These are phyloP conservation scores for Xenopus petersii DNA, from an alignment of 2,797 vertebrate genomes.

Conservation along the genomic window DNA sequence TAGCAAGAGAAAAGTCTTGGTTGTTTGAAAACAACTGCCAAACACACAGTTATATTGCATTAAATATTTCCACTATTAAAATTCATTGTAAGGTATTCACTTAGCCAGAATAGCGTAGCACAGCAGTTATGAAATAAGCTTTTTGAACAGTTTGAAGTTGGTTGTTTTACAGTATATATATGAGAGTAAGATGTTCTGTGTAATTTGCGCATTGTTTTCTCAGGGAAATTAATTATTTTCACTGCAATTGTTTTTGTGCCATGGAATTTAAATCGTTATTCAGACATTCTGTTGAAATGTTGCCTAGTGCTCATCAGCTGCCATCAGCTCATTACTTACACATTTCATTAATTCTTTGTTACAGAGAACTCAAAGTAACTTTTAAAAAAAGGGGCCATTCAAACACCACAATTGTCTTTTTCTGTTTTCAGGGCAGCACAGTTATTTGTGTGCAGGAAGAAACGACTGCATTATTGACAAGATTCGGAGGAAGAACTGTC, in stretches of 20 bases:
- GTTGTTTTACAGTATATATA: not conserved
- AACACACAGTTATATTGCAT: no score
- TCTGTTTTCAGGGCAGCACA: slow-evolving; percentile 88
- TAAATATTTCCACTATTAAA: no score
- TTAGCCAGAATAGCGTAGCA: not conserved
- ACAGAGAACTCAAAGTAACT: not conserved
- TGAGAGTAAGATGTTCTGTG: not conserved
- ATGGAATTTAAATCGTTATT: slow-evolving; percentile 13
- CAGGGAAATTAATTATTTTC: slow-evolving; percentile 8
- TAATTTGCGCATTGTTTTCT: not conserved
- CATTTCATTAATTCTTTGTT: not conserved
- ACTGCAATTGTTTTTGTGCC: slow-evolving; percentile 22
- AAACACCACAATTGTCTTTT: slow-evolving; percentile 34
- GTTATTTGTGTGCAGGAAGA: slow-evolving; percentile 97
- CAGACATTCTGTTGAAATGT: slow-evolving; percentile 6
- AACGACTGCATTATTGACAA: slow-evolving; percentile 99
- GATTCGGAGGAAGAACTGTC: slow-evolving; percentile 98
- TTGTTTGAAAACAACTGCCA: no score
- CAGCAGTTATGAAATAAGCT: not conserved
- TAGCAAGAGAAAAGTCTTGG: no score
- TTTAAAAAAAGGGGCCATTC: slow-evolving; percentile 8
- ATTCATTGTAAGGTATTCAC: no score
- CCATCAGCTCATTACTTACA: slow-evolving; percentile 19
- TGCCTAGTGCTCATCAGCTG: slow-evolving; percentile 27
- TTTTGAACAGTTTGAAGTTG: not conserved